Evolutionary conservation across 2,797 vertebrate genomes (phyloP), one percentile per base, ranked within the genome.

Genomic region (Moxostoma hubbsi): DNA sequence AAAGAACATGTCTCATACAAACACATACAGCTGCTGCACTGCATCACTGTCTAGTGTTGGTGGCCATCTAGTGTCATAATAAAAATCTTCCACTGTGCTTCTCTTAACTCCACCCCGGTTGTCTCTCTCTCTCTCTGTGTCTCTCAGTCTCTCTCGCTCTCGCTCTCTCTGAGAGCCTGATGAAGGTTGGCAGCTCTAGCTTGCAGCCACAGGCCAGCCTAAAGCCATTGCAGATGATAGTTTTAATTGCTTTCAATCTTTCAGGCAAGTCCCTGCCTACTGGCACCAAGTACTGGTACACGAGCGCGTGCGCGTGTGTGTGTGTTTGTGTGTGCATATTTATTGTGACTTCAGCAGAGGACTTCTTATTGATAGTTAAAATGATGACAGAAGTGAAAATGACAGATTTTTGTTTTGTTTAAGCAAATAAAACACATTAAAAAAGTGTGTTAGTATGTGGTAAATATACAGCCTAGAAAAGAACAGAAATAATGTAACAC

Each of bases 191-290:
- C 97, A 98, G 97, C 89, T 96, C 94, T 94, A 94, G 92, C 91
- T 92, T 86, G 92, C 94, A 90, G 96, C 96, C 96, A 90, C 91
- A 87, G 96, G 96, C 95, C 94, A 88, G 96, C 97, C 97, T 87
- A 93, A 92, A 97, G 97, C 96, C 89, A 97, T 94, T 95, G 87
- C 95, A 95, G 96, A 94, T 96, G 96, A 96, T 96, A 96, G 94
- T 96, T 98, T 97, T 98, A 98, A 98, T 98, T 98, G 97, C 96
- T 97, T 96, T 97, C 96, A 96, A 96, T 96, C 96, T 95, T 93
- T 96, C 95, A 95, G 95, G 93, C 95, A 92, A 93, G 93, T 93
- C 93, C 86, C 85, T 95, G 92, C 93, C 93, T 93, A 93, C 86
- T 93, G 93, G 93, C 91, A 59, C 89, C 88, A 88, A 91, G 90